Evolutionary conservation across 2,113 vertebrate species (phyloP), one percentile per base, ranked within the genome.

Genomic region (Halcyon malimbica): DNA sequence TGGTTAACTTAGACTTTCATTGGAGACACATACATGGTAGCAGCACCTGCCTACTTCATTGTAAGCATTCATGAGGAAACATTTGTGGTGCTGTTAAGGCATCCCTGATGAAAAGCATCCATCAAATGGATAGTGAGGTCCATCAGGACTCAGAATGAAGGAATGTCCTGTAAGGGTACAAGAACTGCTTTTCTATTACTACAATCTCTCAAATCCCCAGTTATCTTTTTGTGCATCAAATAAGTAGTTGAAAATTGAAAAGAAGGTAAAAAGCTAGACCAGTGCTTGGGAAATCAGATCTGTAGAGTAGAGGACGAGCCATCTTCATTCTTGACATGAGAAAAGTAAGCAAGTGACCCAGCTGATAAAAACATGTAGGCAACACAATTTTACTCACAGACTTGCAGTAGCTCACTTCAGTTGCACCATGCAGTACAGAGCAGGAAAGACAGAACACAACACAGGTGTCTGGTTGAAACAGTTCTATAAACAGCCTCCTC

Each of bases 381-480:
- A 63, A 48, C 1, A 3, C 4, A 35, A 14, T 65, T 95, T 83
- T 89, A 71, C 33, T 89, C 6, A 29, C 26, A 23, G 48, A 13
- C 15, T 83, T 54, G 9, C 1, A 37, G 63, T 24, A 57, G 23
- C 11, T 60, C 16, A 37, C 24, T 69, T 77, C 41, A 77, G 24
- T 62, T 62, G 67, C 3, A 7, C 4, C 26, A 8, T 35, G 42
- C 5, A 48, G 21, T 8, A 51, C 0, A 1, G 46, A 78, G 13
- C 37, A 53, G 23, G 24, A 63, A 73, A 44, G 9, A 68, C 4
- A 26, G 28, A 89, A 70, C 16, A 16, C 4, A 54, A 3, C 50
- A 50, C 37, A 91, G 46, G 18, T 74, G 54, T 3, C 14, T 86
- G 28, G 6, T 46, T 70, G 46, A 86, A 75, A 35, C 9, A 63